Percentiles rank a stretch among this genome's conserved stretches.
Conservation (phyloP, 2,113 vertebrate genomes). For the Odocoileus virginianus region DNA sequence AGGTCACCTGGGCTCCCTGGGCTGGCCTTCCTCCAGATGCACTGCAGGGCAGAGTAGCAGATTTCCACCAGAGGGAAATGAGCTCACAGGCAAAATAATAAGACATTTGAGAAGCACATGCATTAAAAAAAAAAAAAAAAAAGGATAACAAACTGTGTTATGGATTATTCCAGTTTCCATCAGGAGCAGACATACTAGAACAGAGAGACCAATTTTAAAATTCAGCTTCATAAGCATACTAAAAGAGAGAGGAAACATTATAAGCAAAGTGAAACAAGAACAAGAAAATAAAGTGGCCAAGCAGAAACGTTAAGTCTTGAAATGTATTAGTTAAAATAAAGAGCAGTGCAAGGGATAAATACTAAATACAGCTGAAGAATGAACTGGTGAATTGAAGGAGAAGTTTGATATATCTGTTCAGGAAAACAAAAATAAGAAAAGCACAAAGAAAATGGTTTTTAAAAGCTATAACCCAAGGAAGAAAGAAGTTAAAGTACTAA, state of each 20-base stretch:
- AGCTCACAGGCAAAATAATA: not conserved
- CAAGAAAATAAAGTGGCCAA: not conserved
- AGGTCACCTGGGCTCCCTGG: not conserved
- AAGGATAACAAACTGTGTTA: not conserved
- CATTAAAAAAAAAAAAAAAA: not conserved
- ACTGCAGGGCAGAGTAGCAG: not conserved
- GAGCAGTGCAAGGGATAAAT: not conserved
- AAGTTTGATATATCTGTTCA: not conserved
- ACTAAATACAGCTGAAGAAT: not conserved
- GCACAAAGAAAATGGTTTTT: not conserved
- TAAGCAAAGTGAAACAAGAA: not conserved
- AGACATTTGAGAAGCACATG: not conserved
- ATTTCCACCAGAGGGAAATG: not conserved
- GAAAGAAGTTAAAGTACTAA: not conserved
- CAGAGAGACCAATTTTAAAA: not conserved
- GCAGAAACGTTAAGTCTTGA: not conserved
- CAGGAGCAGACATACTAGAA: not conserved
- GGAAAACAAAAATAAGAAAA: not conserved
- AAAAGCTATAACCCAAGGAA: not conserved
- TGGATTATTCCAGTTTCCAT: not conserved
- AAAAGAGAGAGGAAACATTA: rapidly evolving
- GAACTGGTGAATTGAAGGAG: not conserved
- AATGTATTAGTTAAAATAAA: not conserved
- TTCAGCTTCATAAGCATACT: not conserved
- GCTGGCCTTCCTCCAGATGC: not conserved